Evolutionary conservation across 92 coral and sea anemone species (phyloP), one percentile per base, ranked within the genome.

Genomic region (Epizoanthus fatuus): DNA sequence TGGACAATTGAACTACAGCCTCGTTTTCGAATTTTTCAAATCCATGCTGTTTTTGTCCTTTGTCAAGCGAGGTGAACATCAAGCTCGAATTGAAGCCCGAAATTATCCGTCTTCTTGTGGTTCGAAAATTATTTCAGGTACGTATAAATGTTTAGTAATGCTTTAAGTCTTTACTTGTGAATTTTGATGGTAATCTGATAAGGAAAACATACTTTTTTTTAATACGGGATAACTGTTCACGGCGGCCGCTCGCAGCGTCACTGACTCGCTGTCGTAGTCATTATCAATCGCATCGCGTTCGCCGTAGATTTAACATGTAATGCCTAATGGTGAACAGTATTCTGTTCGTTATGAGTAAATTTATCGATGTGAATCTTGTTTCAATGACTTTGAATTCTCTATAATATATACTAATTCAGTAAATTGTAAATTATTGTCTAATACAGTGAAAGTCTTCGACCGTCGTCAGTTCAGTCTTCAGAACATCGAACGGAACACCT

Each of bases 71-170:
- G 14, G 40, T 42, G 70, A 64, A 64, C 4, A 64, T 64, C 67
- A 64, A 64, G 70, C 32, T 38, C 40, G 70, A 64, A 64, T 64
- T 64, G 40, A 64, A 64, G 40, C 32, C 45, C 15, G 70, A 64
- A 63, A 64, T 22, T 64, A 42, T 2, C 32, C 70, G 40, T 64
- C 5, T 64, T 64, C 44, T 64, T 64, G 70, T 38, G 2, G 22
- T 64, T 64, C 4, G 2, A 64, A 64, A 1, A 8, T 14, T 64
- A 64, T 64, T 64, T 64, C 40, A 64, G 70, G 70, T 64, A 64
- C 32, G 70, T 64, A 64, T 38, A 64, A 64, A 1, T 64, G 70
- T 64, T 64, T 22, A 64, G 70, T 42, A 64, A 64, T 64, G 70
- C 32, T 64, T 64, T 42, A 64, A 64, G 70, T 64, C 70, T 42